Evolutionary conservation across 2,797 vertebrate species (phyloP), one percentile per base, ranked within the genome.

Genomic region (Rhodeus uyekii): DNA sequence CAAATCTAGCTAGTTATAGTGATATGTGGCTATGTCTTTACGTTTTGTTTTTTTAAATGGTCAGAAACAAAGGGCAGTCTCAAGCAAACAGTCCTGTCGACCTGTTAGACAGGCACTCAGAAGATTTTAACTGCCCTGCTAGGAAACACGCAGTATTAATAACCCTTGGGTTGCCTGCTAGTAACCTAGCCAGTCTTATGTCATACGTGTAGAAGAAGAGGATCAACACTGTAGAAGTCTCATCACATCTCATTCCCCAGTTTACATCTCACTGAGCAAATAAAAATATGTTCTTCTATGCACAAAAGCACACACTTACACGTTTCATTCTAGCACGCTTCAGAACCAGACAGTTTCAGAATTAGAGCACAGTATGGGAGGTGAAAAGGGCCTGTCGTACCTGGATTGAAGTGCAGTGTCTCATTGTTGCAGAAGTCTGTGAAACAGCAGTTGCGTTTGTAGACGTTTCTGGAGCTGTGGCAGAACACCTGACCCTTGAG

Each of bases 391-490:
- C 6, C 29, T 42, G 14, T 2, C 8, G 88, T 92, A 99, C 98
- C 96, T 86, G 93, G 55, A 1, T 95, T 91, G 74, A 98, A 93
- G 80, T 93, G 96, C 29, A 99, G 94, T 0, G 97, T 98, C 92
- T 96, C 93, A 32, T 97, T 99, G 94, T 99, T 99, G 94, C 98
- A 99, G 94, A 97, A 99, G 91, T 99, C 96, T 0, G 96, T 98
- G 89, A 96, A 97, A 94, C 98, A 99, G 94, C 98, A 99, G 90
- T 95, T 96, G 0, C 96, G 97, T 90, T 94, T 96, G 42, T 96
- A 97, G 86, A 98, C 89, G 16, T 97, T 97, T 87, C 94, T 95
- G 86, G 97, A 98, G 89, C 96, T 96, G 88, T 97, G 95, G 90
- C 98, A 99, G 94, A 96, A 98, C 84, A 99, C 92, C 90, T 97